Percentiles rank a stretch among this genome's conserved stretches.
Evolutionary conservation across 1,140 invertebrate genomes (phyloP).

Genomic region (Saccostrea cuccullata): DNA sequence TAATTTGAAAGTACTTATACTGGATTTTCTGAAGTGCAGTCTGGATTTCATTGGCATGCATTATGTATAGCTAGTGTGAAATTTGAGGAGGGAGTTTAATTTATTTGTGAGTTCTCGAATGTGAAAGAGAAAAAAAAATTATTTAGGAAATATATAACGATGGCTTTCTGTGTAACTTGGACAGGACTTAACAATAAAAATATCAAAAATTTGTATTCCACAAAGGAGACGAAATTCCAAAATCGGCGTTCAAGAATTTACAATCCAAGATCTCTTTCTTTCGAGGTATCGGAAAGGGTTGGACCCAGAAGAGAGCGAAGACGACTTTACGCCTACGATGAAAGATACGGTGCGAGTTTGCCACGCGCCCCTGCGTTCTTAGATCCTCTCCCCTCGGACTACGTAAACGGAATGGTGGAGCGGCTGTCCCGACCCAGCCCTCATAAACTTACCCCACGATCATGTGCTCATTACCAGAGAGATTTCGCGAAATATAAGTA

Average conservation of each 20-base stretch:
- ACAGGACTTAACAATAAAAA: constrained; percentile 43
- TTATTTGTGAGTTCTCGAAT: not conserved
- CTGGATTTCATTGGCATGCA: not conserved
- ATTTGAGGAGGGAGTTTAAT: not conserved
- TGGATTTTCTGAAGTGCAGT: not conserved
- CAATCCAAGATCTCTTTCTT: constrained; percentile 40
- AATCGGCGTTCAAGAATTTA: constrained; percentile 29
- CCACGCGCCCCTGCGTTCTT: constrained; percentile 44
- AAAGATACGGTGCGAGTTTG: constrained; percentile 36
- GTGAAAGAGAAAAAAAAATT: not conserved
- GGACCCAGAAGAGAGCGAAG: not conserved
- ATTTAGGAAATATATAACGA: not conserved
- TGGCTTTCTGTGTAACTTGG: constrained; percentile 38
- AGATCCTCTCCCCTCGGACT: constrained; percentile 14
- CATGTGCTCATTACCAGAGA: constrained; percentile 43
- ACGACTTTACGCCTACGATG: constrained; percentile 36
- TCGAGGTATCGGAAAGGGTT: constrained; percentile 31
- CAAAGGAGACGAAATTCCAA: constrained; percentile 39
- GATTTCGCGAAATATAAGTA: constrained; percentile 45
- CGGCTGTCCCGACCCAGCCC: constrained; percentile 28
- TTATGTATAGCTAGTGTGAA: not conserved
- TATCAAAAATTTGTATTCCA: constrained; percentile 50
- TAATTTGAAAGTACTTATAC: not conserved
- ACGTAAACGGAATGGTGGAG: constrained; percentile 35
- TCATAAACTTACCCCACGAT: constrained; percentile 29